phyloP scores from a whole-genome alignment of 2,113 vertebrate genomes.

The Micronycteris hirsuta region DNA sequence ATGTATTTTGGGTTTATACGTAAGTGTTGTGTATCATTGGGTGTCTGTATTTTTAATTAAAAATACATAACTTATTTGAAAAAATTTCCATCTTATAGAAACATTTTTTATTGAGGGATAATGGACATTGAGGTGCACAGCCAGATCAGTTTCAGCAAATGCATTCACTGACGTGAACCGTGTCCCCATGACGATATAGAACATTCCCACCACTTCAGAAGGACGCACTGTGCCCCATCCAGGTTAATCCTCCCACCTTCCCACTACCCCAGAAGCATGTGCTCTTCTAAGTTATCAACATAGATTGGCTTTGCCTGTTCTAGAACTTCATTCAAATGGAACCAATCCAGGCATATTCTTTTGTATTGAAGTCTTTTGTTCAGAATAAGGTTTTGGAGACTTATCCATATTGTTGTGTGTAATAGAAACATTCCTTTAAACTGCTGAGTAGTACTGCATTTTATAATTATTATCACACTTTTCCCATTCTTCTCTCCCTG shows the following conservation, averaged over 20 bases:
- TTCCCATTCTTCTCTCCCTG: not conserved
- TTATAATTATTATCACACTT: not conserved
- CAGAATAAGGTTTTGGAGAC: not conserved
- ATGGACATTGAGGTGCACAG: not conserved
- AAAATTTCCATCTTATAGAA: not conserved
- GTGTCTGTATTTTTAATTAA: not conserved
- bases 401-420: not conserved
- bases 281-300: not conserved
- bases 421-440: not conserved
- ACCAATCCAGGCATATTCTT: not conserved
- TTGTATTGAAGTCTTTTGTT: constrained; percentile 6
- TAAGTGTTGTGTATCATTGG: not conserved
- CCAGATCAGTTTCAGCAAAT: not conserved
- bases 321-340: not conserved
- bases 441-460: not conserved
- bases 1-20: not conserved
- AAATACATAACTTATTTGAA: not conserved
- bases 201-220: not conserved
- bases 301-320: not conserved
- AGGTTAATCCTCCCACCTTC: not conserved
- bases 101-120: not conserved
- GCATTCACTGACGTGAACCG: not conserved
- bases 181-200: not conserved
- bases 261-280: too few relatives aligned
- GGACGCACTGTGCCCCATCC: not conserved